A percentile compares a stretch with the other conserved stretches of the same genome.
phyloP scores from a whole-genome alignment of 1,140 invertebrate genomes.

The Halyomorpha halys region DNA sequence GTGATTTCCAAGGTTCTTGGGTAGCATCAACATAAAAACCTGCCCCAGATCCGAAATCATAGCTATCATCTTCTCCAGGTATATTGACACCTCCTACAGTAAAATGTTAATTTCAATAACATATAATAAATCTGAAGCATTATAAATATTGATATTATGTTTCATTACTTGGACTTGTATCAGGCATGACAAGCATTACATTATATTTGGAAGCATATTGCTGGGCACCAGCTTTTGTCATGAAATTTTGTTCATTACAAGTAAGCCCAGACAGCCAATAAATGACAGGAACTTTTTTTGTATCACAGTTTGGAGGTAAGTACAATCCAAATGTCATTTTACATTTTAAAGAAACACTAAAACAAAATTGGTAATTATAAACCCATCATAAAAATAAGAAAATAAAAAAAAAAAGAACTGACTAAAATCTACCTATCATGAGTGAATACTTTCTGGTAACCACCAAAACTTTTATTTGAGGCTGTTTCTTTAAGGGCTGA shows the following conservation, averaged over 20 bases:
- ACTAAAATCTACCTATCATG: conserved; percentile 56
- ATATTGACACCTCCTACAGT: conserved; percentile 66
- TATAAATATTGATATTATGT: neutral
- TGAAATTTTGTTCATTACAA: conserved; percentile 94
- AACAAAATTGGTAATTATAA: conserved; percentile 29
- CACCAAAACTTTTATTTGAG: conserved; percentile 65
- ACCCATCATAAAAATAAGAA: neutral
- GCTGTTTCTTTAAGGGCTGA: conserved; percentile 46
- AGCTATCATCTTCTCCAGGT: conserved; percentile 78
- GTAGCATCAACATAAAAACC: conserved; percentile 94
- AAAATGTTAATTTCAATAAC: neutral
- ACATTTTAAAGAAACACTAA: conserved; percentile 66
- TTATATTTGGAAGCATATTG: conserved; percentile 70
- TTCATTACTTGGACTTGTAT: conserved; percentile 69
- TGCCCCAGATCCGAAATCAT: conserved; percentile 90
- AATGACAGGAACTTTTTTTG: conserved; percentile 64
- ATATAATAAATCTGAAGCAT: neutral
- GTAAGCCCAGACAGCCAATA: conserved; percentile 92
- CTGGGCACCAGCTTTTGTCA: conserved; percentile 90
- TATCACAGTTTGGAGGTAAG: conserved; percentile 65
- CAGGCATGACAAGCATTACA: conserved; percentile 80
- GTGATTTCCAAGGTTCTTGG: conserved; percentile 78
- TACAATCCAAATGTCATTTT: conserved; percentile 90
- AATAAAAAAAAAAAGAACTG: conserved; percentile 7
- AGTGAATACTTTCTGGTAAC: conserved; percentile 73